Base-by-base conservation (phyloP, 2,113 vertebrate genomes). In the Bufo bufo region DNA sequence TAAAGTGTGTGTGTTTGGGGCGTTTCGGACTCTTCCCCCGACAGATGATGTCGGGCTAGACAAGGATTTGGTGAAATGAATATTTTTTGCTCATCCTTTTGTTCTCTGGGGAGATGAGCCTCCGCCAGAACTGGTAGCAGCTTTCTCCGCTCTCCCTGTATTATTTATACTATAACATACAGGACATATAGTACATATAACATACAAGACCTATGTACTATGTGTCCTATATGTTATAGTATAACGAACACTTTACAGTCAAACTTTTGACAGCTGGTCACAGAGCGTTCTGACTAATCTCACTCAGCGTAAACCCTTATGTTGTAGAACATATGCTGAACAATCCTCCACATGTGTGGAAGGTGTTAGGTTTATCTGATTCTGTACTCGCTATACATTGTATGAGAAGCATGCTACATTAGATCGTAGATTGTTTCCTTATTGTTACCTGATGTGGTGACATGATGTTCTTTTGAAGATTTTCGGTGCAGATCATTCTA, bases 391-490 rank as follows among this genome's bases (percentile, higher is more conserved):
- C 65, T 77, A 13, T 83, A 59, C 71, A 49, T 66, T 66, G 45
- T 78, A 63, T 11, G 47, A 61, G 59, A 63, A 78, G 59, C 12
- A 47, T 14, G 23, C 58, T 65, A 10, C 81, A 88, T 84, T 69
- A 19, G 17, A 78, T 74, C 61, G n/a, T n/a, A 50, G 45, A 56
- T 78, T 66, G 58, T 56, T 88, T 88, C 81, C n/a, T 84, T 47
- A 78, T 84, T 84, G 72, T 84, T 84, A 52, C 47, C 23, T 47
- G 47, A 84, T 75, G 79, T 58, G 82, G 81, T n/a, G 69, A 78
- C 81, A 69, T 43, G 47, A 78, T 78, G 58, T 78, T 66, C 69
- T 63, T 84, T 89, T 77, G 72, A 89, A 84, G 69, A 58, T 69
- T 89, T 84, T 54, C 47, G 13, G 45, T 45, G 16, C 71, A 33